phyloP scores from a whole-genome alignment of 2,797 vertebrate species.

The Esox lucius region DNA sequence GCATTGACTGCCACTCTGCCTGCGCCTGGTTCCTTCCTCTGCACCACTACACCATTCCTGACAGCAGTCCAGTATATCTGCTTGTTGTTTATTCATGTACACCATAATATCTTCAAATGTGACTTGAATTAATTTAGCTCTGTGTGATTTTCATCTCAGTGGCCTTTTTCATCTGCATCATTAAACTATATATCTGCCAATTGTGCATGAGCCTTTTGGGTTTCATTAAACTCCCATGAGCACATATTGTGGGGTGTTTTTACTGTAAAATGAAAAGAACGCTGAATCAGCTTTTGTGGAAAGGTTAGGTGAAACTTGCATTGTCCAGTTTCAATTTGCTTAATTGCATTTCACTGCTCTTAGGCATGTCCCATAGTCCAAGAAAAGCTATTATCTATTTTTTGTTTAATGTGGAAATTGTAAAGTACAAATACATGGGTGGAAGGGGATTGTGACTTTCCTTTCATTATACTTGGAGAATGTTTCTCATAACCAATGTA shows the following conservation, averaged over 20 bases:
- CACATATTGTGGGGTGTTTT: neutral
- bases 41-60: no score
- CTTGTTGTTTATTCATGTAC: neutral
- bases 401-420: conserved; percentile 20
- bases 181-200: neutral
- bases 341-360: conserved; percentile 47
- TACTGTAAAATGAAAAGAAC: conserved; percentile 13
- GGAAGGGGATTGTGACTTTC: no score
- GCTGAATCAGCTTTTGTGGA: conserved; percentile 27
- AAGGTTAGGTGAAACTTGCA: conserved; percentile 30
- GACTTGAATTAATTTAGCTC: neutral
- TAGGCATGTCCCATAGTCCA: conserved; percentile 32
- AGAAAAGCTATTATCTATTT: conserved; percentile 32
- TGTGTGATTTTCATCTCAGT: neutral
- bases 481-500: conserved; percentile 18
- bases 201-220: neutral
- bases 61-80: neutral
- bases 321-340: conserved; percentile 17
- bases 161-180: neutral
- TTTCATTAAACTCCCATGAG: neutral
- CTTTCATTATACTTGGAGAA: conserved; percentile 14
- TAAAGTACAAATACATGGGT: no score
- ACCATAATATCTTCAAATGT: neutral
- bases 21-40: no score
- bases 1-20: no score